Base-by-base conservation (phyloP, 1,140 invertebrate genomes). In the Tetraneura akinire region DNA sequence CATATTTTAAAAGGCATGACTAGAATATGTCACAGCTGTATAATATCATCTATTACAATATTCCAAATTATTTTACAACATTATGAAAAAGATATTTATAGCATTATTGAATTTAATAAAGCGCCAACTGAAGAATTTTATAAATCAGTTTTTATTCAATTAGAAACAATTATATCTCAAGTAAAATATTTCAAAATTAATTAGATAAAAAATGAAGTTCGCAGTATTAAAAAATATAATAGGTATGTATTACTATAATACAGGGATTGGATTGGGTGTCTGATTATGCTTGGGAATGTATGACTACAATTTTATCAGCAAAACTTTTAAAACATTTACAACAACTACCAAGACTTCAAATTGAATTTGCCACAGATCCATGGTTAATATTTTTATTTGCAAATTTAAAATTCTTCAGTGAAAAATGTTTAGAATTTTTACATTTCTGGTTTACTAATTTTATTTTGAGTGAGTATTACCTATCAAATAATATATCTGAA, bases 401-500 rank as follows among this genome's bases (percentile, higher is more conserved):
- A 26, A 57, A 29, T 78, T 78, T 29, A 3, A 78, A 78, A 60
- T 45, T 6, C 3, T 60, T 42, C 11, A 62, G 23, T 32, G 42
- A 78, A 78, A 60, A 18, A 26, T 78, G 55, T 49, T 78, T 78
- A 47, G 55, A 78, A n/a, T 78, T 78, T 45, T 60, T 78, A 62
- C 8, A 78, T 23, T 62, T 62, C 29, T 78, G 74, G 74, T 47
- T 78, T 26, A 62, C 9, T 23, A 4, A 29, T 60, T 78, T 60
- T 45, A 14, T 78, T 26, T 47, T 47, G 16, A 78, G 74, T 78
- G 47, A 78, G 74, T 78, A 26, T 23, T n/a, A n/a, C n/a, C n/a
- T n/a, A n/a, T n/a, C 6, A 42, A 18, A 29, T 1, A 51, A 49
- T n/a, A 49, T 49, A 70, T 70, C 13, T 21, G 0, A 16, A 23